Conservation (phyloP, 2,113 vertebrate genomes). For the Erythrocercus mccallii region DNA sequence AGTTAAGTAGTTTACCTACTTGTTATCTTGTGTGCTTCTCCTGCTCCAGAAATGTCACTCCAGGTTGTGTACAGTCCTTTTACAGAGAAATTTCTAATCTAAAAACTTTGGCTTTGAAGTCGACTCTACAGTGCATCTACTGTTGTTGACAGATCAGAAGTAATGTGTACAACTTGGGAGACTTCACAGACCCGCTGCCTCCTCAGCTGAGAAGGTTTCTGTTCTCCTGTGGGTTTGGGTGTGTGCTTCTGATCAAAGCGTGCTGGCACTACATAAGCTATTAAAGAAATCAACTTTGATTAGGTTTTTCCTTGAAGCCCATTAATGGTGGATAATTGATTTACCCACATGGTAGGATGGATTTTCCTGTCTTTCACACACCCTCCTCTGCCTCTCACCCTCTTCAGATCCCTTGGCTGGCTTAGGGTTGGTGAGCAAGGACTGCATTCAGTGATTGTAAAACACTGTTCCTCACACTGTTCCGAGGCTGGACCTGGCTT, state of each 20-base stretch:
- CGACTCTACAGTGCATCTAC: not conserved
- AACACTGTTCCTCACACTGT: not conserved
- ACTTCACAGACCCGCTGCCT: not conserved
- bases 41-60: slow-evolving; percentile 17
- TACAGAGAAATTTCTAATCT: not conserved
- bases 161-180: not conserved
- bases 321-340: not conserved
- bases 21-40: not conserved
- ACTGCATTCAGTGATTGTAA: not conserved
- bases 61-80: not conserved
- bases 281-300: not conserved
- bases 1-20: not conserved
- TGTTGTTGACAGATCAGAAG: not conserved
- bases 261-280: not conserved
- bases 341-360: not conserved
- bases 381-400: not conserved
- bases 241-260: not conserved
- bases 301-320: not conserved
- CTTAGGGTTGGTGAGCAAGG: not conserved
- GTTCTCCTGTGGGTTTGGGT: not conserved
- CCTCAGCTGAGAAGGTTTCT: not conserved
- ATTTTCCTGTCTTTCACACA: not conserved
- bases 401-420: not conserved
- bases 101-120: not conserved
- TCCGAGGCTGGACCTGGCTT: not conserved